Conservation (phyloP, 2,888 invertebrate species). For the Tryphoninae sp. region DNA sequence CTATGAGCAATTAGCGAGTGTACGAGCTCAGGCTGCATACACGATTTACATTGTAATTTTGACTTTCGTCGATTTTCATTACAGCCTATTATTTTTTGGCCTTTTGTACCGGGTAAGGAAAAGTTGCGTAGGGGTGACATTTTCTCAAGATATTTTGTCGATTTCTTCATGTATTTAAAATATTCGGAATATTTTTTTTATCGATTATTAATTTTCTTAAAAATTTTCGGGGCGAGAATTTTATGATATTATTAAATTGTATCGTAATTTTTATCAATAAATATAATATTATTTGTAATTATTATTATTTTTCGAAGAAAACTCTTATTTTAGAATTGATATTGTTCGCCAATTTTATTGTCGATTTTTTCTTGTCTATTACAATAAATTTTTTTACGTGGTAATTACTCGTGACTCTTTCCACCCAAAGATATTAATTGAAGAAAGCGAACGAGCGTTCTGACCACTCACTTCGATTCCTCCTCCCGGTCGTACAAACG, state of each 20-base stretch:
- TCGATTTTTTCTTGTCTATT: too few relatives aligned
- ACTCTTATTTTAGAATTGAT: too few relatives aligned
- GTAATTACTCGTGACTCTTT: too few relatives aligned
- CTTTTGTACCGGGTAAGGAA: neutral
- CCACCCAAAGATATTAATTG: neutral
- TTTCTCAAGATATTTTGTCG: conserved; percentile 3
- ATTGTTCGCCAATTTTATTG: too few relatives aligned
- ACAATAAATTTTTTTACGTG: too few relatives aligned
- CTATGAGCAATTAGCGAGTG: conserved; percentile 71
- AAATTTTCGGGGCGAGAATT: too few relatives aligned
- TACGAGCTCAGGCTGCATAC: conserved; percentile 58
- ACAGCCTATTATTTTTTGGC: conserved; percentile 18
- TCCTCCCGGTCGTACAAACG: conserved; percentile 5
- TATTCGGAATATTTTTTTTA: neutral
- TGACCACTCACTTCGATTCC: conserved; percentile 18
- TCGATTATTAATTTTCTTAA: neutral
- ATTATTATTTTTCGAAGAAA: too few relatives aligned
- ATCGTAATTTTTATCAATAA: too few relatives aligned
- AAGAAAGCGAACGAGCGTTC: conserved; percentile 19
- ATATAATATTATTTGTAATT: too few relatives aligned
- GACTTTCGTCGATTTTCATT: conserved; percentile 64
- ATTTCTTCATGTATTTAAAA: neutral
- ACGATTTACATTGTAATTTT: conserved; percentile 51
- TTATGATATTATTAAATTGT: too few relatives aligned
- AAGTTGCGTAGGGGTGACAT: neutral